These are phyloP conservation scores for Leptodirus hochenwartii DNA, from an alignment of 2,888 invertebrate species.

Conservation along the genomic window DNA sequence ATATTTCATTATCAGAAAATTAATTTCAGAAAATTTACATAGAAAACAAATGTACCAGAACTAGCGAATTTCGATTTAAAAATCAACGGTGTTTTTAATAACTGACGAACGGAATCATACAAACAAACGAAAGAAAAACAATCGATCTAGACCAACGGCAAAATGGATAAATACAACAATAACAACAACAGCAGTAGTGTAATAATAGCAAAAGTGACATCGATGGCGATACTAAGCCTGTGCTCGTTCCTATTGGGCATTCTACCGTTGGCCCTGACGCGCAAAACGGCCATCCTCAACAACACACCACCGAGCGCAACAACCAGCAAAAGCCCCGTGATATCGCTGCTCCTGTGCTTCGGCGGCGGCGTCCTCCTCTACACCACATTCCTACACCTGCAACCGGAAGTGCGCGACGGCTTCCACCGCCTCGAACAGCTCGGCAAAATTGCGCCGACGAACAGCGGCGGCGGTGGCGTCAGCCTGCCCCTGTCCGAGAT, in stretches of 20 bases:
- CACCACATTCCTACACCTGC: conserved; percentile 43
- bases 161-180: no score
- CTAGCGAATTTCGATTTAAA: no score
- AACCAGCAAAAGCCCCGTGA: conserved; percentile 30
- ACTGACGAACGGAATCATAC: no score
- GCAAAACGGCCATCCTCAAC: conserved; percentile 20
- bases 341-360: conserved; percentile 40
- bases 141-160: no score
- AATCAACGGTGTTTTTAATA: no score
- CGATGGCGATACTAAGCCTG: conserved; percentile 38
- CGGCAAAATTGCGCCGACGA: conserved; percentile 27
- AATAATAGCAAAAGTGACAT: conserved; percentile 35
- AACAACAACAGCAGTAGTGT: no score
- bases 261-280: conserved; percentile 29
- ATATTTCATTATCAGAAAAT: no score
- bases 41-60: no score
- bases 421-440: conserved; percentile 29
- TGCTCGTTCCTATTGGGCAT: conserved; percentile 39
- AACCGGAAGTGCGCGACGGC: conserved; percentile 43
- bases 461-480: conserved; percentile 28
- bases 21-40: no score
- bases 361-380: conserved; percentile 46
- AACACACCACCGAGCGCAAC: conserved; percentile 21
- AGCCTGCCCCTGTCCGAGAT: conserved; percentile 35
- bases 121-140: no score